phyloP scores from a whole-genome alignment of 1,140 invertebrate genomes.

The Dufourea novaeangliae region DNA sequence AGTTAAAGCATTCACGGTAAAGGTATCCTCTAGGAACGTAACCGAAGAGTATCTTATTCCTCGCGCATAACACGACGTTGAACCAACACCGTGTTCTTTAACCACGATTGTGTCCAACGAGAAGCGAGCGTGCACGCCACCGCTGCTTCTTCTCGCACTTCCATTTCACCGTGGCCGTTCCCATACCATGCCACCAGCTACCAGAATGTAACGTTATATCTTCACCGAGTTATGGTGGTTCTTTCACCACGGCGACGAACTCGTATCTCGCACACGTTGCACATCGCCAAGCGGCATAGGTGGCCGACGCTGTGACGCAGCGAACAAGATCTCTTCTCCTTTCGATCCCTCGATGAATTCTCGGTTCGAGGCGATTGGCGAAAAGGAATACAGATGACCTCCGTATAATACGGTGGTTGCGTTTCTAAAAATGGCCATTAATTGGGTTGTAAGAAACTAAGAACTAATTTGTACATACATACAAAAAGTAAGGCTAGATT shows the following conservation, averaged over 20 bases:
- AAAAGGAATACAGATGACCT: no score
- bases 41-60: conserved; percentile 65
- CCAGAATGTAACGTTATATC: conserved; percentile 70
- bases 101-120: conserved; percentile 60
- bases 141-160: conserved; percentile 57
- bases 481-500: no score
- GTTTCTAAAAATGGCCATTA: no score
- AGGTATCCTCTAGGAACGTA: conserved; percentile 53
- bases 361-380: no score
- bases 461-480: no score
- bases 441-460: no score
- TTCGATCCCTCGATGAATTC: no score
- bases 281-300: conserved; percentile 58
- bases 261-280: conserved; percentile 50
- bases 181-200: conserved; percentile 61
- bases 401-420: no score
- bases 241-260: conserved; percentile 59
- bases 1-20: conserved; percentile 39
- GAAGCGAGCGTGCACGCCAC: conserved; percentile 43
- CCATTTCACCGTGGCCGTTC: conserved; percentile 61
- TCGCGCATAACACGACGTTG: conserved; percentile 41
- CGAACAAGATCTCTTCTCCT: conserved; percentile 8
- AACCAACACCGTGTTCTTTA: conserved; percentile 58
- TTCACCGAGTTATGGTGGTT: conserved; percentile 60
- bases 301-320: conserved; percentile 47